Percentiles rank a stretch among this genome's conserved stretches.
Conservation (phyloP, 2,113 vertebrate species). For the Psophia crepitans region DNA sequence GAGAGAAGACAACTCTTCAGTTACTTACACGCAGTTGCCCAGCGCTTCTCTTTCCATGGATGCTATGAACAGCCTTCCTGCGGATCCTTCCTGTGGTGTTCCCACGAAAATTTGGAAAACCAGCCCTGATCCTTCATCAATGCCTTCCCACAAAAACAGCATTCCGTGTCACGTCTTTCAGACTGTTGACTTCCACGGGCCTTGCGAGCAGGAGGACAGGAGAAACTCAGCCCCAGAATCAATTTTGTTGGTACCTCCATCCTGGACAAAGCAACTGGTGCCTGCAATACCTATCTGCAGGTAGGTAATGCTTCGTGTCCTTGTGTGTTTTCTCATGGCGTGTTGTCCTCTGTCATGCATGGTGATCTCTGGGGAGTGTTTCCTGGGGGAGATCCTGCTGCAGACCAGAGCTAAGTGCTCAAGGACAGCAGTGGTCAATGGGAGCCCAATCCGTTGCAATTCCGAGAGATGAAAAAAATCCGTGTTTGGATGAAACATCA, state of each 20-base stretch:
- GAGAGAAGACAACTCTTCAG: constrained; percentile 76
- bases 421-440: not conserved
- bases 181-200: constrained; percentile 83
- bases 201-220: constrained; percentile 88
- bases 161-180: constrained; percentile 76
- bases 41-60: constrained; percentile 76
- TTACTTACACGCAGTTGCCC: constrained; percentile 68
- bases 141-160: constrained; percentile 82
- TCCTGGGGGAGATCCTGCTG: not conserved
- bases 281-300: constrained; percentile 89
- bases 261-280: constrained; percentile 92
- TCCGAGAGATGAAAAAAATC: not conserved
- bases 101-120: constrained; percentile 93
- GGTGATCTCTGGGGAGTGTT: not conserved
- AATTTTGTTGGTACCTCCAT: constrained; percentile 87
- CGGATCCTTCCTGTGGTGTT: constrained; percentile 78
- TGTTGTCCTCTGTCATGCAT: not conserved
- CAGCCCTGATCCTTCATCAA: constrained; percentile 79
- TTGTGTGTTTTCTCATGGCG: not conserved
- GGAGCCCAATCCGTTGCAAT: not conserved
- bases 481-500: not conserved
- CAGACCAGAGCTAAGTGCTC: not conserved
- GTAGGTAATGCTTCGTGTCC: constrained; percentile 63
- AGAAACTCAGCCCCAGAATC: constrained; percentile 82
- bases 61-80: constrained; percentile 81